Percentiles rank a stretch among this genome's conserved stretches.
Evolutionary conservation across 2,888 invertebrate genomes (phyloP).

Genomic region (Phragmatobia fuliginosa): DNA sequence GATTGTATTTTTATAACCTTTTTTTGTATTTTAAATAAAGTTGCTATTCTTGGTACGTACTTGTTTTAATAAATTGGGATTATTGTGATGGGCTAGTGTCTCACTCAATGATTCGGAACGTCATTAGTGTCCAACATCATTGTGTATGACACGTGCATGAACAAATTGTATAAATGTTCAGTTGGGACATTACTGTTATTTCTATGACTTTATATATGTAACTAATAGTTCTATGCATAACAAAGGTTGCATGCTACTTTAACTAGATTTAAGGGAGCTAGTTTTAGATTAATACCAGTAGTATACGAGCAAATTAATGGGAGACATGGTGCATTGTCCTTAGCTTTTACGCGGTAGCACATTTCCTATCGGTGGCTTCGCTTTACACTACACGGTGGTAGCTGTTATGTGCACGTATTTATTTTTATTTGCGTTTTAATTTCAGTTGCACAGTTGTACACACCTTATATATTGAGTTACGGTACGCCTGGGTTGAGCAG

Average conservation of each 20-base stretch:
- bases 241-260: constrained; percentile 70
- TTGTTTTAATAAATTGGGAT: constrained; percentile 66
- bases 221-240: constrained; percentile 57
- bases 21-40: constrained; percentile 86
- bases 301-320: constrained; percentile 78
- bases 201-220: constrained; percentile 40
- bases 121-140: constrained; percentile 34
- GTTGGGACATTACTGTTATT: constrained; percentile 28
- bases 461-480: constrained; percentile 86
- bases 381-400: constrained; percentile 73
- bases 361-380: constrained; percentile 75
- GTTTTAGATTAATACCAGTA: constrained; percentile 61
- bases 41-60: constrained; percentile 82
- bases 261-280: constrained; percentile 58
- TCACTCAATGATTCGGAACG: constrained; percentile 32
- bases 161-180: constrained; percentile 16
- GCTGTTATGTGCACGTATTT: constrained; percentile 82
- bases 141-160: constrained; percentile 51
- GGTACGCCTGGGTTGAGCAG: constrained; percentile 79
- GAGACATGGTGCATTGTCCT: constrained; percentile 86
- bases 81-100: constrained; percentile 24
- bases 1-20: constrained; percentile 86
- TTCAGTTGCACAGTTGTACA: constrained; percentile 87
- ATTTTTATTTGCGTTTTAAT: constrained; percentile 84
- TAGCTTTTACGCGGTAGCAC: constrained; percentile 77